Evolutionary conservation across 2,888 invertebrate species (phyloP), one percentile per base, ranked within the genome.

Genomic region (Agrilus biguttatus): DNA sequence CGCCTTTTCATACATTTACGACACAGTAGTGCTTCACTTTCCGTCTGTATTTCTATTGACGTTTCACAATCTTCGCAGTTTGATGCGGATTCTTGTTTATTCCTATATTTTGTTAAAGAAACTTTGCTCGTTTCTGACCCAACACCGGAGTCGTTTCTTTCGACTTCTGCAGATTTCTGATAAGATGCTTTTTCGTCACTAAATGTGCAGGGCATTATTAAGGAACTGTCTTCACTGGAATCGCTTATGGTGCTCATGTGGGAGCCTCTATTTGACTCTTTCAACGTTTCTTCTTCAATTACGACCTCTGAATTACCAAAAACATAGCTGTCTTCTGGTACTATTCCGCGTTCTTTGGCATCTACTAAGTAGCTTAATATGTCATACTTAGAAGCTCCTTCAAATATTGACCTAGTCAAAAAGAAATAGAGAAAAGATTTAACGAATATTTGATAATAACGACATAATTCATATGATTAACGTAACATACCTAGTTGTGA

Each of bases 51-150:
- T 60, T 88, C 88, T 6, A 88, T 77, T 5, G 80, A 70, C 44
- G 82, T 78, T 56, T 90, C 89, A 63, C 91, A 91, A 60, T 91
- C 91, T 67, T 89, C 89, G 61, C 90, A 91, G 28, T 53, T 49
- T 12, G 56, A 52, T 4, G 61, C 55, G 21, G 58, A 52, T 50
- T 65, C 65, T 69, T 83, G 67, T 74, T 81, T 63, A 68, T 77
- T 63, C 67, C 80, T 75, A 53, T 80, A 74, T 61, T 80, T 74
- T 61, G 83, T 85, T 54, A 88, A 74, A 43, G 86, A 85, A 44
- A 85, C 82, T 62, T 88, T 88, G 61, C 87, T 87, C 7, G 90
- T 90, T 65, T 91, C 91, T 4, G 89, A 89, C 39, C 91, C 91
- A 2, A 91, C 90, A 2, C 91, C 92, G 14, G 90, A 91, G 63